Evolutionary conservation across 1,140 invertebrate species (phyloP).

Genomic region (Drosophila nigromelanica): DNA sequence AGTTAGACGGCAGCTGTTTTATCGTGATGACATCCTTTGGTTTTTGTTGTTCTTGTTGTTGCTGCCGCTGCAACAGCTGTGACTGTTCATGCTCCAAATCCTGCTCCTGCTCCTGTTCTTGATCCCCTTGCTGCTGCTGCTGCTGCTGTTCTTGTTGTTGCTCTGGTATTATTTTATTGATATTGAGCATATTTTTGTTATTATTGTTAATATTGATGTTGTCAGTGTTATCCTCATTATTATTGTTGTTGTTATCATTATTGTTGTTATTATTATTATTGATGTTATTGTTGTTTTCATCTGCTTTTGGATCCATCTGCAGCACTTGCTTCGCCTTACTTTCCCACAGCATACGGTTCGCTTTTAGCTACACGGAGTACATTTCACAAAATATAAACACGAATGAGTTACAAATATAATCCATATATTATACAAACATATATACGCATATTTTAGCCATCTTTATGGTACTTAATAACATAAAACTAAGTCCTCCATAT

Average conservation of each 20-base stretch:
- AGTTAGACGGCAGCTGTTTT: conserved; percentile 69
- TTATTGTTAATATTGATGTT: conserved; percentile 21
- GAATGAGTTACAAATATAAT: conserved; percentile 13
- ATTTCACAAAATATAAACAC: conserved; percentile 19
- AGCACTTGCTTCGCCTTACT: conserved; percentile 85
- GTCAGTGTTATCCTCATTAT: conserved; percentile 37
- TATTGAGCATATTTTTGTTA: conserved; percentile 56
- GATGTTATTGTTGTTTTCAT: conserved; percentile 61
- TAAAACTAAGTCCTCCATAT: conserved; percentile 23
- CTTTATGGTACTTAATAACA: conserved; percentile 22
- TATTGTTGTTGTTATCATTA: conserved; percentile 41
- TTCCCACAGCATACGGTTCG: conserved; percentile 85
- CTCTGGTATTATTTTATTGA: conserved; percentile 63
- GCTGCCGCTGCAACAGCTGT: conserved; percentile 41
- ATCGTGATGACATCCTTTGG: conserved; percentile 80
- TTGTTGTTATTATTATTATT: conserved; percentile 49
- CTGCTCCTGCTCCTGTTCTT: conserved; percentile 9
- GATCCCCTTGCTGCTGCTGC: conserved; percentile 9
- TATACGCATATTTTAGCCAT: conserved; percentile 2
- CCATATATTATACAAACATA: conserved; percentile 6
- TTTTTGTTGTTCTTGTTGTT: conserved; percentile 50
- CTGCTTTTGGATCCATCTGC: conserved; percentile 65
- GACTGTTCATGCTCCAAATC: conserved; percentile 26
- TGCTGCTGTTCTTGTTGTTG: conserved; percentile 38
- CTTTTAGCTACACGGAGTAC: conserved; percentile 83